Evolutionary conservation across 2,888 invertebrate genomes (phyloP).

Genomic region (Orgyia antiqua): DNA sequence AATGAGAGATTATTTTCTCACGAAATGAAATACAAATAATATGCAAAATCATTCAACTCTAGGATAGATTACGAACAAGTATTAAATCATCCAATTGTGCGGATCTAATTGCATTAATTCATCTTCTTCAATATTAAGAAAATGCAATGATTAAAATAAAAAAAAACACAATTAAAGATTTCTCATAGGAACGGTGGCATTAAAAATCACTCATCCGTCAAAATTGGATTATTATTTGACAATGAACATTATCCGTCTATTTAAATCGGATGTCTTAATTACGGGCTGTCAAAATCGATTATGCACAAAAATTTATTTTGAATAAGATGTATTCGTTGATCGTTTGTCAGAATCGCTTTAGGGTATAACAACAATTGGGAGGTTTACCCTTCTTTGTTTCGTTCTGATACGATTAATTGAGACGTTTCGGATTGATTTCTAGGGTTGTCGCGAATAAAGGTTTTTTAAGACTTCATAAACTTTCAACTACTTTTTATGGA

Average conservation of each 20-base stretch:
- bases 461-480: too few relatives aligned
- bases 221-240: slow-evolving; percentile 50
- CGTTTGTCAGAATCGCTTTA: slow-evolving; percentile 50
- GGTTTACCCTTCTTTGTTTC: slow-evolving; percentile 25
- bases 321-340: slow-evolving; percentile 59
- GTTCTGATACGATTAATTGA: slow-evolving; percentile 27
- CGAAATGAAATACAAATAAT: slow-evolving; percentile 1
- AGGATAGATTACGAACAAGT: neutral
- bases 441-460: slow-evolving; percentile 11
- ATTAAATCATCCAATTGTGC: slow-evolving; percentile 6
- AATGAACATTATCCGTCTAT: slow-evolving; percentile 47
- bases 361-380: slow-evolving; percentile 26
- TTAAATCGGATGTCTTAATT: slow-evolving; percentile 33
- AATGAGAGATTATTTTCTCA: too few relatives aligned
- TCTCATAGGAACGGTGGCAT: slow-evolving; percentile 40
- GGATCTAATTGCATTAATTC: slow-evolving; percentile 12
- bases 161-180: slow-evolving; percentile 24
- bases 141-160: slow-evolving; percentile 3
- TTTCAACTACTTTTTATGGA: too few relatives aligned
- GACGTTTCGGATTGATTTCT: slow-evolving; percentile 17
- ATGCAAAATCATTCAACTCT: neutral
- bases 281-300: slow-evolving; percentile 62
- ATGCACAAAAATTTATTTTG: slow-evolving; percentile 50
- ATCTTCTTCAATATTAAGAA: slow-evolving; percentile 22
- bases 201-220: slow-evolving; percentile 46